Evolutionary conservation across 2,888 invertebrate species (phyloP), one percentile per base, ranked within the genome.

Genomic region (Thymelicus sylvestris): DNA sequence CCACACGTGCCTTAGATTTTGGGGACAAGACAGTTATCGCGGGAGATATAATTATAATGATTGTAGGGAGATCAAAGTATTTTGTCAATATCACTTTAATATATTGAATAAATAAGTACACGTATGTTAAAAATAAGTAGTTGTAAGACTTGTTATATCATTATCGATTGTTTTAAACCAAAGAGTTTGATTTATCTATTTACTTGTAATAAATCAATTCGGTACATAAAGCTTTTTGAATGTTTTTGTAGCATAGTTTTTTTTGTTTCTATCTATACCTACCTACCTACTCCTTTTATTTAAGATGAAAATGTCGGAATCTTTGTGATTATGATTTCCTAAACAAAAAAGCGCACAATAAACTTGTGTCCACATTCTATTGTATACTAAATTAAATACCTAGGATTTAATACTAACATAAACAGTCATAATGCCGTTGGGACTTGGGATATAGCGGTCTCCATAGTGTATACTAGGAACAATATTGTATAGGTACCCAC

Each of bases 91-190:
- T 66, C 55, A 55, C 31, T 50, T 68, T 63, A 68, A 38, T 68
- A 68, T 63, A 67, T 67, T 52, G 52, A 67, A 2, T 67, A 68
- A 68, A 63, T 68, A 68, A 62, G 63, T 68, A 57, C 63, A 55
- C 7, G 31, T 62, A 19, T 67, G n/a, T 68, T 60, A 24, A 57
- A 55, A 62, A 41, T 55, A 67, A 67, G 44, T 61, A 62, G 50
- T 12, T 61, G 48, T 61, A 67, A 61, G 60, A 50, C 13, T 55
- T 47, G 50, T 57, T 57, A 47, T 64, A 50, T 66, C 19, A 55
- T 24, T 10, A 24, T 55, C 55, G n/a, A 55, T 55, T 55, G 55
- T 59, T n/a, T 31, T 66, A 44, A 57, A 66, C 50, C 66, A 59
- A 59, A 66, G 57, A 47, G 59, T 67, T 48, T 19, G 41, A 47